Evolutionary conservation across 2,888 invertebrate species (phyloP), one percentile per base, ranked within the genome.

Genomic region (Gastracanthus pulcherrimus): DNA sequence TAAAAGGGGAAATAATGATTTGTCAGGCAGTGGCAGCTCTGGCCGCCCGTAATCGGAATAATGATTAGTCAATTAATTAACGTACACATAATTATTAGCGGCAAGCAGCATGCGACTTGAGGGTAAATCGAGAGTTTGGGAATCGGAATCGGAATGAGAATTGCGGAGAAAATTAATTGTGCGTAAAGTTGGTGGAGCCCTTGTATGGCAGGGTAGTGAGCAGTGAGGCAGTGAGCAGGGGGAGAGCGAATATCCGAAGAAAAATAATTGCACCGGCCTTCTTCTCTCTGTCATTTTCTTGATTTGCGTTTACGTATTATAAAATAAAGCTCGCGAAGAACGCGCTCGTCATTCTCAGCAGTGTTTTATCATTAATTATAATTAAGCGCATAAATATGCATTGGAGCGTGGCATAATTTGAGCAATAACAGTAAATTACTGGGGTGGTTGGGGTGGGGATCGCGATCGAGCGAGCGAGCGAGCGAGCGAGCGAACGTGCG

Each of bases 381-480:
- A 90, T 91, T 89, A 91, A 89, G 88, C 88, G 88, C 90, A 90
- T 90, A 90, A 91, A 91, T 90, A 90, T 90, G 90, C 90, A 90
- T 90, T 89, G 87, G 88, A 88, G 87, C 91, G 89, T 90, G 88
- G 90, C 89, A 89, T 90, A 90, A 91, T 91, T 91, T 88, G 90
- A 89, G 89, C 91, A 90, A 90, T 89, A 90, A 91, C 90, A 89
- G 90, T 90, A 90, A 91, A 91, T 90, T 90, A 91, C 89, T 89
- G 88, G 86, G 88, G 87, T 31, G 82, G 84, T 81, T 71, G 86
- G 86, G 34, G 48, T 1, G 34, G n/a, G 2, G 38, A 26, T n/a
- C 38, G 55, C 9, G 36, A 31, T 3, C 34, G 48, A 26, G 62
- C 13, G 23, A 71, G 75, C 67, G 75, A 81, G 70, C 19, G n/a